Evolutionary conservation across 2,797 vertebrate genomes (phyloP), one percentile per base, ranked within the genome.

Genomic region (Melanogrammus aeglefinus): DNA sequence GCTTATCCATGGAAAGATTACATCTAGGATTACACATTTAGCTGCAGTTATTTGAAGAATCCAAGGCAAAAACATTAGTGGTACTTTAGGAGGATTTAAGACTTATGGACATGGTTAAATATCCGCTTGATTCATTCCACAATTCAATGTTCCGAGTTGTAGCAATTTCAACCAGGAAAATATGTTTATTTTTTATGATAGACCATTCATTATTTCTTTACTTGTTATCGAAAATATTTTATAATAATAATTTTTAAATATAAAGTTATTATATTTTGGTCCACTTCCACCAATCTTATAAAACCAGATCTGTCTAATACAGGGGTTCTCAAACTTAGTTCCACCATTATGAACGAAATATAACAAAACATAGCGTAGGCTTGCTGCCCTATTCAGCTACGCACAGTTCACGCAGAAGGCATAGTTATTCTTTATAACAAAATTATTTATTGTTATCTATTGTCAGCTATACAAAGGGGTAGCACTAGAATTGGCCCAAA

Each of bases 31-130:
- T 95, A 95, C 86, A 92, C 90, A 92, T 94, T 94, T 91, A 93
- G 92, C 91, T 86, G 89, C 91, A 91, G 92, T 94, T 91, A 92
- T 93, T 92, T 93, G 88, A 95, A 94, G 92, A 94, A 92, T 92
- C 93, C 88, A 83, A 86, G 87, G 87, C n/a, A 12, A 27, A 27
- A 27, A 93, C 91, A 94, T 88, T 88, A 92, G 90, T 89, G 89
- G 91, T 91, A 93, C 93, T 95, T 94, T 94, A 92, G 89, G 79
- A 88, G 93, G 94, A 94, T 94, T 95, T 94, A 93, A 93, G 91
- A 93, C 90, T 94, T 94, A 93, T 89, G 91, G 88, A 91, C 86
- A 88, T 89, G 91, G 92, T 94, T 91, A 94, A 94, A 94, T 93
- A 94, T 94, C 92, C 87, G 87, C 89, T 89, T 89, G 88, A 93